Conservation (phyloP, 2,797 vertebrate genomes). For the Rhabdophis nuchalis region DNA sequence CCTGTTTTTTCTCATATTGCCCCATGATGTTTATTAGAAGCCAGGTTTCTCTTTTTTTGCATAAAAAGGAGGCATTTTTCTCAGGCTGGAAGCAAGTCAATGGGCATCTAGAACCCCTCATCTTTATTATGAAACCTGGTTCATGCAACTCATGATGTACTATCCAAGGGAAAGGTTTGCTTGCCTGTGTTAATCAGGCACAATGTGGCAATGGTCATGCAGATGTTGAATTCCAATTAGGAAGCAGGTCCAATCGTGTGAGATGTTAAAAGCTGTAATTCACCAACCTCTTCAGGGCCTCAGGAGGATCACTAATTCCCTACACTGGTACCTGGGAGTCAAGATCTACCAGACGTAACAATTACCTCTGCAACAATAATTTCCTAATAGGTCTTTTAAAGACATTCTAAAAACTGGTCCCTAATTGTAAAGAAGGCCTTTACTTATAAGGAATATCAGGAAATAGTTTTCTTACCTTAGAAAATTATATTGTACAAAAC, state of each 20-base stretch:
- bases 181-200: neutral
- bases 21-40: neutral
- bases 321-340: neutral
- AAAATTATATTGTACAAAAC: slow-evolving; percentile 65
- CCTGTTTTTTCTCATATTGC: neutral
- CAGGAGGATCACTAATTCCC: neutral
- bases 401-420: slow-evolving; percentile 63
- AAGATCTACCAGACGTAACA: slow-evolving; percentile 43
- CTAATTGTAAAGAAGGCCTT: slow-evolving; percentile 72
- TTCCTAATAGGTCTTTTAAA: slow-evolving; percentile 52
- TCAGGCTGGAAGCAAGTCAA: neutral
- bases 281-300: neutral
- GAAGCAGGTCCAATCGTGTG: neutral
- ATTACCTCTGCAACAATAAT: slow-evolving; percentile 51
- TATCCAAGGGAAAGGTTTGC: neutral
- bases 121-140: neutral
- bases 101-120: neutral
- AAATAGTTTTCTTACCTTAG: slow-evolving; percentile 63
- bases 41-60: neutral
- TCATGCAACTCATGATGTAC: neutral
- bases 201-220: neutral
- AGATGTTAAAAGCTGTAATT: neutral
- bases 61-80: neutral
- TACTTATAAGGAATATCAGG: slow-evolving; percentile 69
- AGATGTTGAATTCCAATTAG: neutral